Evolutionary conservation across 2,797 vertebrate genomes (phyloP).

Genomic region (Ficedula albicollis): DNA sequence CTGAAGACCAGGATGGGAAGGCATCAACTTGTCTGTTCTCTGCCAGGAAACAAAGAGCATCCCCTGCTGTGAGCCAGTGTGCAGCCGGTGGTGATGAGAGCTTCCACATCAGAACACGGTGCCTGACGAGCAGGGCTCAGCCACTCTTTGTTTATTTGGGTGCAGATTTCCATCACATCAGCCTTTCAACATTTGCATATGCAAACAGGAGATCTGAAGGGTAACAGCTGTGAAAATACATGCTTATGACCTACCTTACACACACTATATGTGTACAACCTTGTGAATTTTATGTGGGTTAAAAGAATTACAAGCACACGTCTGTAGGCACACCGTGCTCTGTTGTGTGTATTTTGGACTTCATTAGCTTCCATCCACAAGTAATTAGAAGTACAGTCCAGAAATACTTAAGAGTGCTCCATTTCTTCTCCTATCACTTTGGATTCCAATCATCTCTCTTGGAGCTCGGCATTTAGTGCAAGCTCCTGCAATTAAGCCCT

Average conservation of each 20-base stretch:
- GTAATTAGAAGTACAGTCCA: slow-evolving; percentile 24
- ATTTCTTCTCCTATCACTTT: slow-evolving; percentile 8
- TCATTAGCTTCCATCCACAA: background rate
- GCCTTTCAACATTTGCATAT: slow-evolving; percentile 16
- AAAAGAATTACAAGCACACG: background rate
- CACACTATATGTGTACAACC: background rate
- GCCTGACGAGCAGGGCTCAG: background rate
- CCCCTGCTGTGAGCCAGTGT: rapidly evolving
- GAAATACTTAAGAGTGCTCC: background rate
- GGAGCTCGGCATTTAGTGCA: background rate
- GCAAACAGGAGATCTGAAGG: slow-evolving; percentile 2
- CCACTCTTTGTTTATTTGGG: background rate
- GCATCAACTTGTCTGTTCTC: background rate
- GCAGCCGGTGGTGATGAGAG: background rate
- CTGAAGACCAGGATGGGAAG: background rate
- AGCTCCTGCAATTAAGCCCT: slow-evolving; percentile 47
- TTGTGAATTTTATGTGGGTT: background rate
- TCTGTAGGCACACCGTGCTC: background rate
- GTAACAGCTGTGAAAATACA: background rate
- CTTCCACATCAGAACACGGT: background rate
- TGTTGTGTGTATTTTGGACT: slow-evolving; percentile 23
- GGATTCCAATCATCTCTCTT: background rate
- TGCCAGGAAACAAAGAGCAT: background rate
- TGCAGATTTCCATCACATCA: background rate
- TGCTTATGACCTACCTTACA: background rate